Evolutionary conservation across 64 coral and sea anemone genomes (phyloP).

Genomic region (Dendronephthya gigantea): DNA sequence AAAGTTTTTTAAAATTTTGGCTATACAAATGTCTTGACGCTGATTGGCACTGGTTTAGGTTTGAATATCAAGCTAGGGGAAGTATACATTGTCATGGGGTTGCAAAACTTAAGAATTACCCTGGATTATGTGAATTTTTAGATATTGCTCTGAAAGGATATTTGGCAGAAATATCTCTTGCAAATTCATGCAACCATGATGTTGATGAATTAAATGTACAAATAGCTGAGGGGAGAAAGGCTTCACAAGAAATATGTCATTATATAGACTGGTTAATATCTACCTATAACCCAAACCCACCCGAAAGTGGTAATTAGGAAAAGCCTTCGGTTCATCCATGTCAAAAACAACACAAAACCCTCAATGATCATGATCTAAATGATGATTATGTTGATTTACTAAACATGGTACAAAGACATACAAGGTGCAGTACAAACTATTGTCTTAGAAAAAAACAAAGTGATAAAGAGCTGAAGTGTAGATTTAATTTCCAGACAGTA

Average conservation of each 20-base stretch:
- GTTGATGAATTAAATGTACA: background rate
- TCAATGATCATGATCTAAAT: background rate
- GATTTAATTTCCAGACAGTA: too few relatives aligned
- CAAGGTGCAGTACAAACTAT: background rate
- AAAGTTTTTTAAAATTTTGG: background rate
- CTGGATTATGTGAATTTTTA: background rate
- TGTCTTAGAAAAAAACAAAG: background rate
- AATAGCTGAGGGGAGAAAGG: background rate
- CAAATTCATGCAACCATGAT: background rate
- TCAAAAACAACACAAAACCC: background rate
- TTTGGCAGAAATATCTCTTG: background rate
- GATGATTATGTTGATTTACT: background rate
- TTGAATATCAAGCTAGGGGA: background rate
- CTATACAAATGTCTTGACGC: background rate
- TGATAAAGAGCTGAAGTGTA: background rate
- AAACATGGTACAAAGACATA: background rate
- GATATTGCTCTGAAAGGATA: background rate
- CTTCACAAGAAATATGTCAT: slow-evolving; percentile 20
- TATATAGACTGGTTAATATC: slow-evolving; percentile 34
- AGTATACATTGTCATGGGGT: background rate
- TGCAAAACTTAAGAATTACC: background rate
- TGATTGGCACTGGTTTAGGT: background rate
- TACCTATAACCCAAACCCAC: slow-evolving; percentile 16
- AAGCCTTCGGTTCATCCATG: slow-evolving; percentile 29
- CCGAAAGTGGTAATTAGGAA: slow-evolving; percentile 15